Conservation (phyloP, 2,888 invertebrate genomes). For the Meghimatium bilineatum region DNA sequence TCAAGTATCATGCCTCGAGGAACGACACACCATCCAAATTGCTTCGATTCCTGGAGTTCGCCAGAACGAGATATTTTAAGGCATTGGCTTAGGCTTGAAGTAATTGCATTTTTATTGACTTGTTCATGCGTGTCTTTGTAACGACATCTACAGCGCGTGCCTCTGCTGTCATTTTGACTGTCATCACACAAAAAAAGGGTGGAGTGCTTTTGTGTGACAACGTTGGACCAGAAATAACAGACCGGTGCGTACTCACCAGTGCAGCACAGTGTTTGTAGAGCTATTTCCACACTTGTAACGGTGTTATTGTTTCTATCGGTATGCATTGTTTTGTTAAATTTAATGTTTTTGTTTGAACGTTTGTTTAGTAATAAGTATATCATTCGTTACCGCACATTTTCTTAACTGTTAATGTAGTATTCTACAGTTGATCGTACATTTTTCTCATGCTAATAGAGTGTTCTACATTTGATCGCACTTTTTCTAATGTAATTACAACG, state of each 20-base stretch:
- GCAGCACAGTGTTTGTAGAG: not conserved
- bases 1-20: not conserved
- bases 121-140: constrained; percentile 20
- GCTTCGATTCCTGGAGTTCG: constrained; percentile 8
- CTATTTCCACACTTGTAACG: not conserved
- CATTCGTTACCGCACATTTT: no score
- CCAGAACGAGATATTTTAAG: constrained; percentile 1
- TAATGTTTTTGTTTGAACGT: not conserved
- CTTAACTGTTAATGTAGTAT: no score
- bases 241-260: not conserved
- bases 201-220: not conserved
- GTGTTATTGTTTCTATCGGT: not conserved
- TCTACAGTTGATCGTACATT: no score
- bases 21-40: not conserved
- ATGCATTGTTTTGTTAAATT: not conserved
- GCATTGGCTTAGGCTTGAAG: not conserved
- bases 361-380: no score
- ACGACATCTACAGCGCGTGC: constrained; percentile 29
- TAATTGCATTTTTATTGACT: constrained; percentile 22
- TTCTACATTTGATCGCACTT: no score
- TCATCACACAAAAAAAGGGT: constrained; percentile 22
- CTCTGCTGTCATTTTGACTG: not conserved
- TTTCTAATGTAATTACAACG: no score
- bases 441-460: no score
- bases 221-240: not conserved